Conservation (phyloP, 2,113 vertebrate species). For the Cyanoderma ruficeps region DNA sequence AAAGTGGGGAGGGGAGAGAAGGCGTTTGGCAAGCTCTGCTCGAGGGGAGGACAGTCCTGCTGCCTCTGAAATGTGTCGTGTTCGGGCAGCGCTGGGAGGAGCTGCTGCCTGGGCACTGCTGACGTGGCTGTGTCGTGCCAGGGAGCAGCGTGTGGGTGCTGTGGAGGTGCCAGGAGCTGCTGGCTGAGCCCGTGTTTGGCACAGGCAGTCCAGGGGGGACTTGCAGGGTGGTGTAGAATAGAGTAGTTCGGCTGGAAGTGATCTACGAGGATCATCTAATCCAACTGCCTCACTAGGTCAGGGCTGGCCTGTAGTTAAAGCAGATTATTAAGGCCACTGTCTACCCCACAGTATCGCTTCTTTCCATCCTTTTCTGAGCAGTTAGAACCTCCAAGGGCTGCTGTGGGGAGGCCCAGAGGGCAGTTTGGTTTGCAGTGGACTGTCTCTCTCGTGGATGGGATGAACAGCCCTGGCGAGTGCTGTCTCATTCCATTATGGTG, state of each 20-base stretch:
- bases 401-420: not conserved
- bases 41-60: not conserved
- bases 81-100: fast-evolving
- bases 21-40: not conserved
- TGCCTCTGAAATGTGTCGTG: fast-evolving
- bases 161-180: not conserved
- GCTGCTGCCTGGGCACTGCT: not conserved
- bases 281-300: not conserved
- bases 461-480: not conserved
- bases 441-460: not conserved
- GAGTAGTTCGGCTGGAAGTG: not conserved
- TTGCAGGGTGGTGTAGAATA: not conserved
- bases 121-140: not conserved
- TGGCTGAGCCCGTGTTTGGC: fast-evolving
- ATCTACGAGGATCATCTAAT: not conserved
- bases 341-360: fast-evolving
- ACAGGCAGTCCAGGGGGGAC: fast-evolving
- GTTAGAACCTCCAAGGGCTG: not conserved
- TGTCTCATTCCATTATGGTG: fast-evolving
- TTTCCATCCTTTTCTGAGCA: not conserved
- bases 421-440: not conserved
- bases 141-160: not conserved
- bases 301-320: not conserved
- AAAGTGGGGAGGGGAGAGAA: not conserved
- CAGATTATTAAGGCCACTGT: not conserved